Base-by-base conservation (phyloP, 2,113 vertebrate species). In the Gavialis gangeticus region DNA sequence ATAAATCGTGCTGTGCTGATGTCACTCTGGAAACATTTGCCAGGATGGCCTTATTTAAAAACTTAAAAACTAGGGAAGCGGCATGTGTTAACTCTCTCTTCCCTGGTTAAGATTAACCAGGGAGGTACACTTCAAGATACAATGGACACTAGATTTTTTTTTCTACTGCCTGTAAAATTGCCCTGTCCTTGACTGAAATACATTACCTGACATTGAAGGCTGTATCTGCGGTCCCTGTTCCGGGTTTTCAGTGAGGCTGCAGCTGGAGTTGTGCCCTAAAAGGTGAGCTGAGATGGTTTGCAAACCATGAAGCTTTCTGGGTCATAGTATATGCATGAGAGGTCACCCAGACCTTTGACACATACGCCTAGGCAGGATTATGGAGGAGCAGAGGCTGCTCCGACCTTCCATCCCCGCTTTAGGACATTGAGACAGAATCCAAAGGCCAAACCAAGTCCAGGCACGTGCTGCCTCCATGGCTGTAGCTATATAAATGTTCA, bases 1-100 rank as follows among this genome's bases (percentile, higher is more conserved):
- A 89, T 95, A 93, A 93, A 95, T 91, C 89, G 84, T 87, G 81
- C 79, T 71, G 69, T 60, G 83, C 82, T 94, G 94, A 90, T 73
- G 89, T 91, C 92, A 93, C 82, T 78, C 30, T 0, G 79, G 56
- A 83, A 87, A 78, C 54, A 82, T 88, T 85, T n/a, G 84, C 89
- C 55, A 56, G 83, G 57, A 63, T 57, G 71, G 64, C 2, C 71
- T 84, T 86, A 85, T 91, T 88, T 94, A 79, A 87, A 91, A 67
- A 79, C 75, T 76, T 56, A 84, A 90, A 94, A 87, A 80, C 79
- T 18, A 76, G 17, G 79, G 66, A 56, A 75, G 0, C 1, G n/a
- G 13, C 6, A 4, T 4, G 12, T 21, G 46, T 69, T 60, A 79
- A 55, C 58, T 82, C 24, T 25, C 12, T 0, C 10, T 21, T 66